Conservation (phyloP, 2,888 invertebrate species). For the Trichopria drosophilae region DNA sequence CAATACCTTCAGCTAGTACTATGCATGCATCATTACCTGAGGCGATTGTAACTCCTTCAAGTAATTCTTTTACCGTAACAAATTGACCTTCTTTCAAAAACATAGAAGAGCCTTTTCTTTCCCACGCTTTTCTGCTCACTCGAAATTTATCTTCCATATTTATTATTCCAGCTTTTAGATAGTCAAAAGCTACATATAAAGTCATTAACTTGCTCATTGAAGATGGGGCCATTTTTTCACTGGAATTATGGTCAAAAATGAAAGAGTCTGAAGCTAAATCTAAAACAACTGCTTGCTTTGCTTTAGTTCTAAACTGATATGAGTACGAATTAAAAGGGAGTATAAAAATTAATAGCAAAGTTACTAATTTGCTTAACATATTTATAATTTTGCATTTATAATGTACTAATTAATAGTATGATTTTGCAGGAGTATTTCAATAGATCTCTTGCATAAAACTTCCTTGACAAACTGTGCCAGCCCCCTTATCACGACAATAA, state of each 20-base stretch:
- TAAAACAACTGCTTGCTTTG: too few species aligned
- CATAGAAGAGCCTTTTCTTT: conserved; percentile 18
- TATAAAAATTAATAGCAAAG: too few species aligned
- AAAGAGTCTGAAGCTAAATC: too few species aligned
- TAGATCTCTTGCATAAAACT: too few species aligned
- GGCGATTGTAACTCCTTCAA: conserved; percentile 14
- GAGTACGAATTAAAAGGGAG: too few species aligned
- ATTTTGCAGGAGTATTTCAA: too few species aligned
- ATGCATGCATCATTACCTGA: conserved; percentile 19
- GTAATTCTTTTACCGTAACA: conserved; percentile 15
- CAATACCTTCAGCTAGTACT: conserved; percentile 15
- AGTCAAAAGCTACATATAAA: conserved; percentile 14
- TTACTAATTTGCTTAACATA: too few species aligned
- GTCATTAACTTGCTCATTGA: conserved; percentile 18
- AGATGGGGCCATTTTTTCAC: conserved; percentile 17
- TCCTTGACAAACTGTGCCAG: too few species aligned
- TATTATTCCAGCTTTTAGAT: conserved; percentile 16
- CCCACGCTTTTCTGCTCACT: conserved; percentile 19
- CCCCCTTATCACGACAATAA: too few species aligned
- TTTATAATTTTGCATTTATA: too few species aligned
- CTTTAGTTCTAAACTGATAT: too few species aligned
- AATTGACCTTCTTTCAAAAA: conserved; percentile 18
- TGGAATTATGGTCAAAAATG: conserved; percentile 11
- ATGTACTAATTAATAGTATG: too few species aligned
- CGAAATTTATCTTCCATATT: conserved; percentile 15